Base-by-base conservation (phyloP, 1,140 invertebrate genomes). In the Ceratina japonica region DNA sequence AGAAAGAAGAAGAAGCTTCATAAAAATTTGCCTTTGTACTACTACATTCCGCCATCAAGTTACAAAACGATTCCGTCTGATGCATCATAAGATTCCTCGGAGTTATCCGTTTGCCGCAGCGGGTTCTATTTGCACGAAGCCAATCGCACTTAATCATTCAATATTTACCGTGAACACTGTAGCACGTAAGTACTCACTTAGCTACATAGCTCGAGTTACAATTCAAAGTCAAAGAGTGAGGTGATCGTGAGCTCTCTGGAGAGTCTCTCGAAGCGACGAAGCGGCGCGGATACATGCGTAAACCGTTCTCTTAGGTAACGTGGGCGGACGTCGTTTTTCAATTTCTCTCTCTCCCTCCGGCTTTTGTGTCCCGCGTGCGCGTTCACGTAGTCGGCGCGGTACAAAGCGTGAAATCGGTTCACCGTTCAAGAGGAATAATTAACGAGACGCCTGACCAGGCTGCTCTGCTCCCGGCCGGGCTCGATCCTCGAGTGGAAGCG, bases 381-480 rank as follows among this genome's bases (percentile, higher is more conserved):
- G 27, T 31, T 31, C 27, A 31, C 27, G 27, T 31, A 52, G 71
- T 80, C 72, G 78, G 72, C 78, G 18, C 72, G 44, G 31, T 22
- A 56, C 64, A 76, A 76, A 80, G 79, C 79, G 65, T 64, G 73
- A 75, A 76, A 69, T 75, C 69, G 49, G 51, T 74, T 80, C 64
- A 65, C 61, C 49, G 58, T 78, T 71, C 37, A n/a, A 63, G 73
- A 75, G 73, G 72, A 61, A 82, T 85, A 84, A 85, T 84, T 85
- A 85, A 84, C 61, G 75, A 70, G 37, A 70, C 49, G 52, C 54
- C 77, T 52, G 73, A 61, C 49, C n/a, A 52, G 66, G 54, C 15
- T 16, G 1, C 51, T 13, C 51, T 13, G 20, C 24, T 16, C 61
- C 51, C 66, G 22, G 24, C 7, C 58, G 59, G 69, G 24, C 20